phyloP scores from a whole-genome alignment of 2,113 vertebrate genomes.

The Nibea albiflora region DNA sequence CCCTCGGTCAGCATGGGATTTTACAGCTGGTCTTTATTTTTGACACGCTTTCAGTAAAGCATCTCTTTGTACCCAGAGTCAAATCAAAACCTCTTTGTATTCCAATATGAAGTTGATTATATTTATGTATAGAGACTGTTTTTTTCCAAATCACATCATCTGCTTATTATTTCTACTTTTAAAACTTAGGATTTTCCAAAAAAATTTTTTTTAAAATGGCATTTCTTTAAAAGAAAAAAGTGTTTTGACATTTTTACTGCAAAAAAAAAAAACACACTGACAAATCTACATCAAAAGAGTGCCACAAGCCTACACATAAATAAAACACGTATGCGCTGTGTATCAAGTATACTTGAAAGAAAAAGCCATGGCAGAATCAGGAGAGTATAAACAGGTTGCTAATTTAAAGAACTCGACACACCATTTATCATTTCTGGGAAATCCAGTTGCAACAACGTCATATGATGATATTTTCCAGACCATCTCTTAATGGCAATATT shows the following conservation, averaged over 20 bases:
- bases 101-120: background rate
- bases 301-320: background rate
- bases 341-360: conserved; percentile 1
- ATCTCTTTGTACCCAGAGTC: conserved; percentile 18
- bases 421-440: conserved; percentile 17
- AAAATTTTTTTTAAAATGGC: background rate
- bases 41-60: conserved; percentile 41
- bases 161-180: background rate
- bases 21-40: conserved; percentile 59
- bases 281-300: background rate
- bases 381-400: background rate
- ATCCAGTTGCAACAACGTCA: conserved; percentile 18
- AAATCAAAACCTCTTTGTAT: background rate
- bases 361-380: background rate
- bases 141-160: background rate
- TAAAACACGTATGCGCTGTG: background rate
- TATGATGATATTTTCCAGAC: conserved; percentile 35
- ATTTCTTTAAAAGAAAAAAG: background rate
- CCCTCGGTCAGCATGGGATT: conserved; percentile 40
- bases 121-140: background rate
- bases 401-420: conserved; percentile 20
- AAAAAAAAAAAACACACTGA: conserved; percentile 12
- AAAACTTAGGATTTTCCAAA: background rate
- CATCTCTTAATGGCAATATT: conserved; percentile 14
- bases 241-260: background rate